These are phyloP conservation scores for Hydropotes inermis DNA, from an alignment of 2,113 vertebrate species.

Conservation along the genomic window DNA sequence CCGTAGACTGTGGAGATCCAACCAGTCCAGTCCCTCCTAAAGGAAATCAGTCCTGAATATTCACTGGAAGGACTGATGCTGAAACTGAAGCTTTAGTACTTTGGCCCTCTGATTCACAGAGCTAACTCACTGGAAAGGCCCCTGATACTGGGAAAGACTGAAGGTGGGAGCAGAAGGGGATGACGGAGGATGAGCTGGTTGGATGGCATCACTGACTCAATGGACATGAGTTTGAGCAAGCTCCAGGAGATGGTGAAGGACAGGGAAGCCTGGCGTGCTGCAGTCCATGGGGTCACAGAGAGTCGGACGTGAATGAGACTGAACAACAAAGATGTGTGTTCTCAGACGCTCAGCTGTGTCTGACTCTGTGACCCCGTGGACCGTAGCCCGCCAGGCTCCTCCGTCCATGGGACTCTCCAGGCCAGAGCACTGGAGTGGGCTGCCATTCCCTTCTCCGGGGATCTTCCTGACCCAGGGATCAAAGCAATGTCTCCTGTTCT, in stretches of 20 bases:
- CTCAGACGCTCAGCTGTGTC: fast-evolving
- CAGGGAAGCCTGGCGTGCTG: background rate
- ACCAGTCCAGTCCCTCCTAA: background rate
- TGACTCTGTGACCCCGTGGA: fast-evolving
- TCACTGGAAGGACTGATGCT: background rate
- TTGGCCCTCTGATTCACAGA: background rate
- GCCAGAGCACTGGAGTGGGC: background rate
- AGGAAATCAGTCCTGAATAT: background rate
- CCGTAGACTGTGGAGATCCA: background rate
- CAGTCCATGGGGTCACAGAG: fast-evolving
- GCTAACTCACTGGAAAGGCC: background rate
- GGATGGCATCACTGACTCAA: background rate
- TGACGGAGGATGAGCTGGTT: background rate
- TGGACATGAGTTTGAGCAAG: background rate
- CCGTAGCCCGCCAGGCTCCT: fast-evolving
- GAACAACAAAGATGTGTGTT: background rate
- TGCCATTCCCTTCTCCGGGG: background rate
- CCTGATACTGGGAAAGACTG: background rate
- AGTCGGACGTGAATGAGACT: fast-evolving
- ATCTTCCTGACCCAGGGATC: fast-evolving
- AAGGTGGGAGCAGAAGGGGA: background rate
- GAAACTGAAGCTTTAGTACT: background rate
- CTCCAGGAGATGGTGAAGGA: background rate
- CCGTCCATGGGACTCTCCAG: background rate
- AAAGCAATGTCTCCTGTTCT: background rate